Conservation (phyloP, 2,797 vertebrate genomes). For the Pipistrellus kuhlii region DNA sequence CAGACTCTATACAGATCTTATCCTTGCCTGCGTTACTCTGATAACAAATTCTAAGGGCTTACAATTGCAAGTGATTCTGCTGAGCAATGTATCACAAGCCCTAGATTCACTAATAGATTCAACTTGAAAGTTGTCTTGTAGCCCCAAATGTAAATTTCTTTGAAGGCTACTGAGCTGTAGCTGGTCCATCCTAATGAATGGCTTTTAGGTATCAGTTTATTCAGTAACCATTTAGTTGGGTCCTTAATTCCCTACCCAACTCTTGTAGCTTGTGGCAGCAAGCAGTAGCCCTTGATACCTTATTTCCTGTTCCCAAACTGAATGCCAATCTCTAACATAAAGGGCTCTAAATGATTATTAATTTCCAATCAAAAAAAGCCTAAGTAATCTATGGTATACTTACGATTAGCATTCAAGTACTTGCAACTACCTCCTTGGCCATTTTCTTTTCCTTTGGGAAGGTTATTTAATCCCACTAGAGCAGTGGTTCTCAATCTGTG, state of each 20-base stretch:
- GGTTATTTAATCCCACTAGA: not conserved
- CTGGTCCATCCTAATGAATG: not conserved
- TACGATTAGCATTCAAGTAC: not conserved
- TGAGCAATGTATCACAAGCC: not conserved
- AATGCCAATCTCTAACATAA: not conserved
- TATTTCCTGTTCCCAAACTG: slow-evolving; percentile 23
- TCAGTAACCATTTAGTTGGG: not conserved
- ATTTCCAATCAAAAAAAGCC: not conserved
- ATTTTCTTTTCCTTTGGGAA: not conserved
- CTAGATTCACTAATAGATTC: not conserved
- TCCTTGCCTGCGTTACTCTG: not conserved
- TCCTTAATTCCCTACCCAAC: not conserved
- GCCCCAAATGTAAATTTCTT: not conserved
- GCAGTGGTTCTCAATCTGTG: too few species aligned
- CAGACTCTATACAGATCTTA: not conserved
- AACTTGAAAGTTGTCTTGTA: not conserved
- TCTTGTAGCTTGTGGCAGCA: not conserved
- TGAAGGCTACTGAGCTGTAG: not conserved
- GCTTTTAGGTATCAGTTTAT: not conserved
- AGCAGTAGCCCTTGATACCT: not conserved
- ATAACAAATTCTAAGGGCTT: slow-evolving; percentile 8
- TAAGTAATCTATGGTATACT: not conserved
- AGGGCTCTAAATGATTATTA: not conserved
- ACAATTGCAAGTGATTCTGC: not conserved
- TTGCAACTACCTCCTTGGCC: not conserved